Evolutionary conservation across 2,113 vertebrate species (phyloP), one percentile per base, ranked within the genome.

Genomic region (Laticauda laticaudata): DNA sequence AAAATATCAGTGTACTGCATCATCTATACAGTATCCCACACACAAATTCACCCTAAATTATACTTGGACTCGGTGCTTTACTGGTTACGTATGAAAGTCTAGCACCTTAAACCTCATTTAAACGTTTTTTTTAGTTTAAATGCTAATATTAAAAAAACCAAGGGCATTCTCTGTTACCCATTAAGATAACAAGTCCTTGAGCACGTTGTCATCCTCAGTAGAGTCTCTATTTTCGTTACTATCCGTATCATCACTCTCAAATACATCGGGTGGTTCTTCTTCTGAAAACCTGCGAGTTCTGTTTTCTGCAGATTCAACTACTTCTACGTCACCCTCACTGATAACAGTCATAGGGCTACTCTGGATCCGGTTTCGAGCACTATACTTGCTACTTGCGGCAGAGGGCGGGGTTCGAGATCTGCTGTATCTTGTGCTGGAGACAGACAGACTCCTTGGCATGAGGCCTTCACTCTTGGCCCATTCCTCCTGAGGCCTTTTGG

Each of bases 341-440:
- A 99, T 99, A 89, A 99, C 99, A 0, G 99, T 99, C 99, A 99
- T 99, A 43, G 99, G 99, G 97, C 99, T 99, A 98, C 99, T 99
- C 95, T 98, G 98, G 97, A 99, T 98, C 29, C 99, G 98, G 96
- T 97, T 98, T 89, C 99, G 98, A 26, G 98, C 94, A 29, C 98
- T 99, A 96, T 99, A 99, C 94, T 98, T 98, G 98, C 99, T 99
- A 98, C 99, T 99, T 97, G 99, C 98, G 0, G 99, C 99, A 0
- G 98, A 99, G 0, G 99, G 99, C 0, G 99, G 99, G 0, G 98
- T 99, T 86, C 99, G 98, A 0, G 99, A 99, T 9, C 99, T 98
- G 57, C 99, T 98, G 0, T 98, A 98, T 94, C 98, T 98, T 0
- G 97, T 95, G 20, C 98, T 98, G 2, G 98, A 97, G 87, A 98